Conservation (phyloP, 2,797 vertebrate genomes). For the Macrochelys suwanniensis region DNA sequence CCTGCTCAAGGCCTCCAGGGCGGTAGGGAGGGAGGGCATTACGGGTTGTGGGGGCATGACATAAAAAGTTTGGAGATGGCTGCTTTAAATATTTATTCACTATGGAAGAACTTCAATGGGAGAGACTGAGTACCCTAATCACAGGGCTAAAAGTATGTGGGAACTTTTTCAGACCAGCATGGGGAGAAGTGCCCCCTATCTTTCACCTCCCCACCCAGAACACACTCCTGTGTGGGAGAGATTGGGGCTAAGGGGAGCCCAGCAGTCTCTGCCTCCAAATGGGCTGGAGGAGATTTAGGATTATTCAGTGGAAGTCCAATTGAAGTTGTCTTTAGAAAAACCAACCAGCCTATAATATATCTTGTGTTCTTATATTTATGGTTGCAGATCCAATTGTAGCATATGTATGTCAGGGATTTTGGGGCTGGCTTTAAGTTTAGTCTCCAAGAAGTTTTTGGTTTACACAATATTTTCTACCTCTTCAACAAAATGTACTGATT, state of each 20-base stretch:
- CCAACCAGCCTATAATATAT: neutral
- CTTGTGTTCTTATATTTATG: neutral
- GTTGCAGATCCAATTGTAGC: neutral
- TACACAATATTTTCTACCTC: neutral
- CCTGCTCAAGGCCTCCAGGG: too few species aligned
- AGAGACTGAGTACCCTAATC: neutral
- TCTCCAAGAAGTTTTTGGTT: neutral
- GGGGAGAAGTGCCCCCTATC: conserved; percentile 49
- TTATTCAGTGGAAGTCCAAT: neutral
- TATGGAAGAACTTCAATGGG: neutral
- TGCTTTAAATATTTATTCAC: neutral
- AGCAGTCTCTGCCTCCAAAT: neutral
- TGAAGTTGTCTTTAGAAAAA: neutral
- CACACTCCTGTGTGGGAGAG: neutral
- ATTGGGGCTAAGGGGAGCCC: neutral
- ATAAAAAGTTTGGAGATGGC: too few species aligned
- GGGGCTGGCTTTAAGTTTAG: neutral
- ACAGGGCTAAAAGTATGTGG: too few species aligned
- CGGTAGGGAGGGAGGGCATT: too few species aligned
- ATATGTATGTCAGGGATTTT: neutral
- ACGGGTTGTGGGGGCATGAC: too few species aligned
- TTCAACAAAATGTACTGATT: neutral
- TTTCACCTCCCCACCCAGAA: conserved; percentile 9
- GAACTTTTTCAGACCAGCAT: too few species aligned
- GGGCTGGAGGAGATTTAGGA: neutral